phyloP scores from a whole-genome alignment of 2,113 vertebrate genomes.

The Lampris megalopsis region DNA sequence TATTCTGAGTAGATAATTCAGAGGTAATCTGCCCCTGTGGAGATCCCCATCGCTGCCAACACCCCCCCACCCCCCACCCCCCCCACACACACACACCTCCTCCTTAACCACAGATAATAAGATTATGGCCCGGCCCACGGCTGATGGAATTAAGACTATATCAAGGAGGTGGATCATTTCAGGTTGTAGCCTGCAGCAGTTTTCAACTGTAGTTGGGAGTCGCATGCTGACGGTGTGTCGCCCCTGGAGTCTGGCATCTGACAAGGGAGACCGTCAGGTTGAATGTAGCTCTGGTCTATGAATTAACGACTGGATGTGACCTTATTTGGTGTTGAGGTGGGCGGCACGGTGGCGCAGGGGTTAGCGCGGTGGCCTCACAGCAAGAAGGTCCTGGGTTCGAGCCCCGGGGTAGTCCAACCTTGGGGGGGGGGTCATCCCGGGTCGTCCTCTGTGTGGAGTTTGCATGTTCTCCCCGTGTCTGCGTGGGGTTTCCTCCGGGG shows the following conservation, averaged over 20 bases:
- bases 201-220: slow-evolving; percentile 18
- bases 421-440: too few relatives aligned
- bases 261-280: too few relatives aligned
- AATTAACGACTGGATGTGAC: too few relatives aligned
- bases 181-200: slow-evolving; percentile 28
- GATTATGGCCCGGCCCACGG: slow-evolving; percentile 69
- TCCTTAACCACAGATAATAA: slow-evolving; percentile 77
- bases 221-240: not conserved
- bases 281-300: too few relatives aligned
- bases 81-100: slow-evolving; percentile 49
- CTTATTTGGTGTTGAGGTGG: too few relatives aligned
- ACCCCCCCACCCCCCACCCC: slow-evolving; percentile 25
- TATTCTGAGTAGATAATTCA: slow-evolving; percentile 78
- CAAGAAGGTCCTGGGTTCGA: too few relatives aligned
- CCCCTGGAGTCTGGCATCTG: not conserved
- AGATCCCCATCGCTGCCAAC: slow-evolving; percentile 64
- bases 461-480: too few relatives aligned
- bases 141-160: slow-evolving; percentile 73
- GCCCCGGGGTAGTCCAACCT: too few relatives aligned
- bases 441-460: too few relatives aligned
- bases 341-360: too few relatives aligned
- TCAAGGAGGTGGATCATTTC: slow-evolving; percentile 62
- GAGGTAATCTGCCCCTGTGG: slow-evolving; percentile 74
- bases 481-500: too few relatives aligned
- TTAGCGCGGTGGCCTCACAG: too few relatives aligned